A percentile compares a stretch with the other conserved stretches of the same genome.
Evolutionary conservation across 2,888 invertebrate species (phyloP).

Genomic region (Athalia cordata): DNA sequence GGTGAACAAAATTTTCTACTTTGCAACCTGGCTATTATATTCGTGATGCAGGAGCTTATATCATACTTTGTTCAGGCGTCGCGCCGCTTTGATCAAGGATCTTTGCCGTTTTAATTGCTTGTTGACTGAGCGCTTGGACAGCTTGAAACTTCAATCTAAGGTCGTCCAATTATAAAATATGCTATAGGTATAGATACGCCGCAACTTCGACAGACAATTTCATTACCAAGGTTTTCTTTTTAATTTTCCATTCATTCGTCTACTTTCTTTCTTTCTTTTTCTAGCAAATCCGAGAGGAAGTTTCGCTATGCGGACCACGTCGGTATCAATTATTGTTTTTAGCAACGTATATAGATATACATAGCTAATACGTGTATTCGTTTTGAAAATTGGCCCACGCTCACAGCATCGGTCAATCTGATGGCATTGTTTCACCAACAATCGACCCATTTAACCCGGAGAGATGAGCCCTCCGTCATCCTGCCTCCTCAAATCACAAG

Average conservation of each 20-base stretch:
- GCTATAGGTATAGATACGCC: not conserved
- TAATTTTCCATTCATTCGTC: too few species aligned
- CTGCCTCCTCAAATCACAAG: slow-evolving; percentile 20
- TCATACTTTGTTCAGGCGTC: not conserved
- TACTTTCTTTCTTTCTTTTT: too few species aligned
- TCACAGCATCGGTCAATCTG: slow-evolving; percentile 19
- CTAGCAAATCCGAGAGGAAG: not conserved
- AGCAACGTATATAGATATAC: too few species aligned
- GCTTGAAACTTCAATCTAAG: not conserved
- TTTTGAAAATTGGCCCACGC: slow-evolving; percentile 2
- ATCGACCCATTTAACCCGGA: slow-evolving; percentile 31
- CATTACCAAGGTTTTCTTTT: too few species aligned
- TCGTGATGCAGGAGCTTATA: too few species aligned
- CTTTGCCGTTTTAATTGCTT: slow-evolving; percentile 33
- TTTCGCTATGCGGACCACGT: not conserved
- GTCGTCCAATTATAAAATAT: not conserved
- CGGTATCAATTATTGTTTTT: not conserved
- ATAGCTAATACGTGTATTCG: not conserved
- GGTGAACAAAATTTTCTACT: too few species aligned
- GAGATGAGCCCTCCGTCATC: slow-evolving; percentile 32
- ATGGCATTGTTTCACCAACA: slow-evolving; percentile 31
- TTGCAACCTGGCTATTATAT: too few species aligned
- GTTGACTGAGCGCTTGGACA: slow-evolving; percentile 9
- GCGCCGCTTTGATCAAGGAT: slow-evolving; percentile 36
- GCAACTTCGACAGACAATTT: too few species aligned